Evolutionary conservation across 2,113 vertebrate species (phyloP).

Genomic region (Alces alces): DNA sequence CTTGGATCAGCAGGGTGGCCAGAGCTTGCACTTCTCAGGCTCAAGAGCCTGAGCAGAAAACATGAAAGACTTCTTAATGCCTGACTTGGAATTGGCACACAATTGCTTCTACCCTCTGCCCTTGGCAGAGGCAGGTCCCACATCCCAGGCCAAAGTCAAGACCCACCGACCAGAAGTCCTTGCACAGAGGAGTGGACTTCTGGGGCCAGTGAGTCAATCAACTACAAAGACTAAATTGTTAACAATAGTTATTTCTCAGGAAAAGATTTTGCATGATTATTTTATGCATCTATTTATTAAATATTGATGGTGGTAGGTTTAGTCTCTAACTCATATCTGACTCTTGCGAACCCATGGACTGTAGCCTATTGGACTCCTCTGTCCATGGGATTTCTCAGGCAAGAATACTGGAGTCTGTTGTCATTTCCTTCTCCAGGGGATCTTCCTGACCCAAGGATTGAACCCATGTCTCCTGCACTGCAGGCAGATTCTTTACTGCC

Average conservation of each 20-base stretch:
- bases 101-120: background rate
- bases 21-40: background rate
- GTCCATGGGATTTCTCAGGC: background rate
- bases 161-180: background rate
- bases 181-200: background rate
- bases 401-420: background rate
- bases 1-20: background rate
- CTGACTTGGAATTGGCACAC: background rate
- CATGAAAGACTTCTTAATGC: background rate
- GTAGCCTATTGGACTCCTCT: background rate
- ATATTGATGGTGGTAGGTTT: background rate
- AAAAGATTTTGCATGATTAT: background rate
- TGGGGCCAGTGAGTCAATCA: background rate
- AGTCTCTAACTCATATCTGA: background rate
- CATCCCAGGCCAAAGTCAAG: background rate
- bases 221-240: background rate
- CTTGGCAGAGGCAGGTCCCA: too few species aligned
- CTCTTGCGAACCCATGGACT: background rate
- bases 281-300: background rate
- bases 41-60: background rate
- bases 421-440: background rate
- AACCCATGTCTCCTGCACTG: background rate
- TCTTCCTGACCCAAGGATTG: background rate
- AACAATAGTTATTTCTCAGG: background rate
- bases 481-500: background rate